Base-by-base conservation (phyloP, 2,888 invertebrate genomes). In the Notodonta ziczac region DNA sequence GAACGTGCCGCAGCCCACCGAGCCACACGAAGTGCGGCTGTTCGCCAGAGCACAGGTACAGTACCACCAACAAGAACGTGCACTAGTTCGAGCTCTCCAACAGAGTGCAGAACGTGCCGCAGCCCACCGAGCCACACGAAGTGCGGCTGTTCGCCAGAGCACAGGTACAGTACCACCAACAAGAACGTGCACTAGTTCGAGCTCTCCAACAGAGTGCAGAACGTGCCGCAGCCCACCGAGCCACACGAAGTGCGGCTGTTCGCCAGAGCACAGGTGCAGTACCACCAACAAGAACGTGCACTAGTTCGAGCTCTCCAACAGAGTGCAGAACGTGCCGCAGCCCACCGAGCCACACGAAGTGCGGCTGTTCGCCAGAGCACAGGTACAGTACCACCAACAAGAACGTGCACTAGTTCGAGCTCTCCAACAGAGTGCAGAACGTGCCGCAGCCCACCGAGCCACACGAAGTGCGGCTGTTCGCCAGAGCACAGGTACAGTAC, bases 391-490 rank as follows among this genome's bases (percentile, higher is more conserved):
- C 16, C 5, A n/a, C n/a, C n/a, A n/a, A 48, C 24, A 24, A 24
- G 24, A 24, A n/a, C n/a, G n/a, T n/a, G n/a, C n/a, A n/a, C n/a
- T n/a, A 99, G 85, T 95, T 99, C 80, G 98, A 98, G 89, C 92
- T 99, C 60, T 98, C 98, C 6, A 99, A 99, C 91, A 94, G 99
- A 66, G 98, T 99, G 14, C 98, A 98, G 90, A 98, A 98, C 90
- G 95, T 98, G 67, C 96, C 96, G 44, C 94, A 97, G 78, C 94
- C 97, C 59, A 97, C 97, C 79, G 96, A 96, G 97, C 82, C 95
- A 32, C 93, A 95, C 65, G 91, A 94, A 60, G 95, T 96, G 69
- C 95, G 97, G 72, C 93, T 98, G 52, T 98, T 97, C 81, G 97
- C 97, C 96, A 72, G 88, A n/a, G 90, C 90, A 2, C 90, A 89